Evolutionary conservation across 2,797 vertebrate species (phyloP), one percentile per base, ranked within the genome.

Genomic region (Cryptoblepharus egeriae): DNA sequence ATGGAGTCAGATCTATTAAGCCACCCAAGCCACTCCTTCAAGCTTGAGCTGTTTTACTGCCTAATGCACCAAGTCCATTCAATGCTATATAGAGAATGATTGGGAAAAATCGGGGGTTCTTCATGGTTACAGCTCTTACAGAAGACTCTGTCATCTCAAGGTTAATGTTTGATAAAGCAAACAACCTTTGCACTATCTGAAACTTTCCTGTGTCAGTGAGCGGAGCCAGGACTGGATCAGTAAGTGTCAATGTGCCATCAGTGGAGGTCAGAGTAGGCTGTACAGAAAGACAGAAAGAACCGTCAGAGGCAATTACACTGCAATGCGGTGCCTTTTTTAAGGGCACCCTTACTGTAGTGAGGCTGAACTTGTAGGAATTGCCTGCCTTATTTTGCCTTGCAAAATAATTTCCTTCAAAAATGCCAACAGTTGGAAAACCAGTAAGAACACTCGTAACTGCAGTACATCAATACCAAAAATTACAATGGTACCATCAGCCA

Each of bases 1-100:
- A 22, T 79, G 58, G 1, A 79, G 76, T 79, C 55, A 0, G 8
- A 58, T 84, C 77, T 37, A 8, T 75, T 90, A 76, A 82, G 68
- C 42, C 22, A 49, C 30, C 77, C 80, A 71, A 60, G 77, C 75
- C 4, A 63, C 16, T 80, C 39, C 55, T 76, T 81, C 60, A 67
- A 22, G 20, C 69, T 77, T 84, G 39, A 26, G 13, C 52, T 77
- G 65, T 77, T 72, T 84, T 83, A 68, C 87, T 75, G 22, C 84
- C 84, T 81, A 96, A 90, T 65, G 92, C 88, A 74, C 89, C 84
- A 32, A 99, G 94, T 67, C 97, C 96, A 39, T 84, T 93, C 78
- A 98, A 80, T 3, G 94, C 93, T 35, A 99, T 95, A 11, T 95
- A 97, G 57, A 99, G 94, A 88, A 97, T 81, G 1, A 98, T 91